phyloP scores from a whole-genome alignment of 2,797 vertebrate species.

The Salarias fasciatus region DNA sequence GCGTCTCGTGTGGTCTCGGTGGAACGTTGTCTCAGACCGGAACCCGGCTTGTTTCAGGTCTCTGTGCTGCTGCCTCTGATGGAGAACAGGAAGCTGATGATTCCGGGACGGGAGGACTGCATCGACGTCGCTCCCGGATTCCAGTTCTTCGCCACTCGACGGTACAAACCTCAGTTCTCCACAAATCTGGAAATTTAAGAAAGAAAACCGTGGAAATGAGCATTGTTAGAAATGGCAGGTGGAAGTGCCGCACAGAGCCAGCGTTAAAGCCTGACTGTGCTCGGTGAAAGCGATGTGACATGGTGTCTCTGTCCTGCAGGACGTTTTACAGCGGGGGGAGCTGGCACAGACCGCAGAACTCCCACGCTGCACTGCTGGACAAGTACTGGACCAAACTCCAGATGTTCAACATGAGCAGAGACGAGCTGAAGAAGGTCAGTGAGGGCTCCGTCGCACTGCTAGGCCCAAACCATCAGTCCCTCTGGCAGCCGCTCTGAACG shows the following conservation, averaged over 20 bases:
- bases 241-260: no score
- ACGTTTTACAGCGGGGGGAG: constrained; percentile 83
- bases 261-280: no score
- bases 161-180: constrained; percentile 73
- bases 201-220: no score
- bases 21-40: no score
- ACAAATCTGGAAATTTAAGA: no score
- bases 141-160: constrained; percentile 97
- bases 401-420: constrained; percentile 88
- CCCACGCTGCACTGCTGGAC: constrained; percentile 90
- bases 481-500: no score
- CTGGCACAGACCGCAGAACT: constrained; percentile 92
- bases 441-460: no score
- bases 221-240: no score
- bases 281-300: no score
- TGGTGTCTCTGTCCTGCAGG: constrained; percentile 56
- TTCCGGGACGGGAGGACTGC: constrained; percentile 93
- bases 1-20: no score
- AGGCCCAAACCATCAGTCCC: no score
- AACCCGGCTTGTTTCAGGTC: constrained; percentile 79
- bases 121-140: constrained; percentile 92
- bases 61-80: constrained; percentile 94
- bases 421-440: constrained; percentile 91
- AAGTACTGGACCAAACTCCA: constrained; percentile 96
- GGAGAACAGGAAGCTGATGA: constrained; percentile 93